Base-by-base conservation (phyloP, 2,113 vertebrate genomes). In the Grantiella picta region DNA sequence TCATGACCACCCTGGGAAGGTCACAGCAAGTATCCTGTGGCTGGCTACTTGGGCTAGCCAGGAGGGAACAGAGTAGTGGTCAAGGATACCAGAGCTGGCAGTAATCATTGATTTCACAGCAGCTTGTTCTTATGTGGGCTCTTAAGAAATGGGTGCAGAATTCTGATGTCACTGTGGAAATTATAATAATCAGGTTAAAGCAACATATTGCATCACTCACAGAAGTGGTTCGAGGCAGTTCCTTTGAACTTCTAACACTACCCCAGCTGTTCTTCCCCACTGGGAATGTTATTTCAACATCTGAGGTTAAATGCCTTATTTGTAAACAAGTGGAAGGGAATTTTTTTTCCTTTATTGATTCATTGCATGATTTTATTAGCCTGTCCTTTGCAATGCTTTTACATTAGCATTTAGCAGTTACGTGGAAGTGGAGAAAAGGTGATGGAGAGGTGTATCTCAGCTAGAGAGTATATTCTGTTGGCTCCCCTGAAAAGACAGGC, bases 161-260 rank as follows among this genome's bases (percentile, higher is more conserved):
- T 91, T 81, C 69, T 84, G 78, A 77, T 44, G 69, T 79, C 61
- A 52, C 44, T n/a, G 40, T 78, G 87, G 65, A 91, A 95, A 91
- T 42, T 2, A 61, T 76, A 85, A 82, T 28, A 53, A 54, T 42
- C 82, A 92, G 81, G 81, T 87, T 91, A 92, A 91, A 92, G 70
- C 47, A 94, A 78, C n/a, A 64, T 21, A 71, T 14, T 91, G 73
- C 73, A 76, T 73, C 38, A 86, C 59, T 86, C 81, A 84, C 52
- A 63, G 25, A 89, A 77, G 57, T 15, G 29, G 64, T 5, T 10
- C 2, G 7, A 86, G 66, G 82, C 54, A 82, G 44, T 49, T 86
- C 35, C 77, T 95, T 92, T 91, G 86, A 95, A 92, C 72, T 92
- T 86, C 71, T 65, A 90, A 80, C 54, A 21, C 45, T 54, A 54